Base-by-base conservation (phyloP, 2,797 vertebrate genomes). In the Nyctalus aviator region DNA sequence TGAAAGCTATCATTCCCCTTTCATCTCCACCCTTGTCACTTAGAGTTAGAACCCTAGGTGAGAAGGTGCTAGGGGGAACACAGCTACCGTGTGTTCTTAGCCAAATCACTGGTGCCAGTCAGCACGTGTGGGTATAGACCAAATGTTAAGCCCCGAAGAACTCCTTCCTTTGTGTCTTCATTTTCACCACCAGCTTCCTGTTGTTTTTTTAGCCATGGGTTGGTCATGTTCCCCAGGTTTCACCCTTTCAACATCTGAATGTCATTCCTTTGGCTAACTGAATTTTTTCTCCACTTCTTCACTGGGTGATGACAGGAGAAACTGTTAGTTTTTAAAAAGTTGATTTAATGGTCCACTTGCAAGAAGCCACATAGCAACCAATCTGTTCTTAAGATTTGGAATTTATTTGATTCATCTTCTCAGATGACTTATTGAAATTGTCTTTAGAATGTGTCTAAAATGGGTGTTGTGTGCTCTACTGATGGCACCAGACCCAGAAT, bases 231-330 rank as follows among this genome's bases (percentile, higher is more conserved):
- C 93, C 93, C 96, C 95, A 88, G 91, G 94, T 97, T 97, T 97
- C 96, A 92, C 91, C 87, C 93, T 97, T 97, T 97, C 96, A 96
- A 55, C 97, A 97, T 97, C 95, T 96, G 97, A 97, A 96, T 90
- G 95, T 97, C 96, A 97, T 97, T 97, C 96, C 90, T 95, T 90
- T 78, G 94, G 76, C 94, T 75, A 81, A 91, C 89, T 3, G 17
- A 59, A 23, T 64, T 94, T 88, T 84, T 76, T 8, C 82, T 92
- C 82, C 37, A 81, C 75, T 91, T 95, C 94, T 97, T 92, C 91
- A 88, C 90, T 94, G 46, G 90, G 97, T 78, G 97, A 95, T 97
- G 96, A 97, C 96, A 97, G 96, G 95, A 96, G 92, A 97, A 97
- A 96, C 95, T 95, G 96, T 97, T 96, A 96, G 96, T 87, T 96